Base-by-base conservation (phyloP, 2,113 vertebrate genomes). In the Murina feae region DNA sequence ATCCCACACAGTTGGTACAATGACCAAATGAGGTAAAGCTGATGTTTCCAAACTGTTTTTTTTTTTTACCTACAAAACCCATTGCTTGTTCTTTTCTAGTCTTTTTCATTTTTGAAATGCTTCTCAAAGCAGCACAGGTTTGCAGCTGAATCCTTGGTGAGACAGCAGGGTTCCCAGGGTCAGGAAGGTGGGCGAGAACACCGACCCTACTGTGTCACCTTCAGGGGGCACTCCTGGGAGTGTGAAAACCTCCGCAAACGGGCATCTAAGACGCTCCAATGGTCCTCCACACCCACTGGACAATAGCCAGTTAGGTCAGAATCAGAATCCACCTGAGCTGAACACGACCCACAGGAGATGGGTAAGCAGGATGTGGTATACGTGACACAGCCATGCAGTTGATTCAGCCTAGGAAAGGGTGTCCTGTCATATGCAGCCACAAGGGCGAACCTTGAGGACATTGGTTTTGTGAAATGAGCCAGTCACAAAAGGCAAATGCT, bases 81-180 rank as follows among this genome's bases (percentile, higher is more conserved):
- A 60, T 47, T 53, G 35, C 51, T 63, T 63, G 28, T 55, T 69
- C n/a, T 78, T 58, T 71, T n/a, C 47, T 47, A n/a, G 55, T 69
- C 66, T 47, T 69, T 86, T 81, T 53, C 42, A 18, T 63, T 92
- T 55, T 72, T 83, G 51, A 53, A 87, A 81, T 18, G 60, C 32
- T 82, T 51, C 39, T 80, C 37, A 51, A 78, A 93, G 58, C 32
- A 74, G 51, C 30, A 37, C 7, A 78, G 35, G 32, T 49, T 42
- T 28, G 21, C 6, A 39, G 79, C 69, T 74, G 35, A 93, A 69
- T 10, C 9, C 42, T 96, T 37, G 44, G 47, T 14, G 20, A 53
- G 37, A 55, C 13, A 60, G 60, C 55, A 10, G 63, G 17, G 53
- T 13, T 20, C 44, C 25, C 6, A 28, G 10, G 60, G 6, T 39